Evolutionary conservation across 2,888 invertebrate genomes (phyloP), one percentile per base, ranked within the genome.

Genomic region (Julus scandinavius): DNA sequence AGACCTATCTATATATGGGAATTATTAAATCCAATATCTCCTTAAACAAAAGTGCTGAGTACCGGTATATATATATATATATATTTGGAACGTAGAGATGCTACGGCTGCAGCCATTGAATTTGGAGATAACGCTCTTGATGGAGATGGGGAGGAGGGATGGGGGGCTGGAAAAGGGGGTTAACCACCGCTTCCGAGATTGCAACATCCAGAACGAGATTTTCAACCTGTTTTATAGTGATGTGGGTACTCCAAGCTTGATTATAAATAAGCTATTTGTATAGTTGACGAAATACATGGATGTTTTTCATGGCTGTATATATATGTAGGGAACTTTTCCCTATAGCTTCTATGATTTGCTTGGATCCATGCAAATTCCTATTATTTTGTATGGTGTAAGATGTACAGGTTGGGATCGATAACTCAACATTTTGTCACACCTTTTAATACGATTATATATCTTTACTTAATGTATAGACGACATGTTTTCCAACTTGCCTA

Each of bases 11-110:
- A 72, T 72, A 72, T 72, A 72, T 29, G 29, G 29, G 72, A 72
- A 72, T 72, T 72, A 72, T 72, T 72, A 72, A 72, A 72, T 29
- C 72, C 72, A 72, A 72, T 72, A 29, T 72, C 72, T 72, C n/a
- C 72, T 72, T 72, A 72, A 72, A 72, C 72, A 72, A 72, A 72
- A 72, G 72, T 72, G 58, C 6, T n/a, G 58, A 63, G 58, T n/a
- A n/a, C 45, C 45, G n/a, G 29, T 29, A 20, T 72, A 29, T 29
- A 29, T 29, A 29, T 29, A 29, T 29, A 29, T 29, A 29, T 29
- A 29, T 29, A 45, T 45, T 2, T 29, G 72, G 0, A 72, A 29
- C 29, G 72, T 1, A 29, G 72, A 29, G 72, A 72, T 72, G 20
- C 29, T 29, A 29, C 72, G 3, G 72, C 29, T 6, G 72, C 7